phyloP scores from a whole-genome alignment of 2,113 vertebrate genomes.

The Prinia subflava region DNA sequence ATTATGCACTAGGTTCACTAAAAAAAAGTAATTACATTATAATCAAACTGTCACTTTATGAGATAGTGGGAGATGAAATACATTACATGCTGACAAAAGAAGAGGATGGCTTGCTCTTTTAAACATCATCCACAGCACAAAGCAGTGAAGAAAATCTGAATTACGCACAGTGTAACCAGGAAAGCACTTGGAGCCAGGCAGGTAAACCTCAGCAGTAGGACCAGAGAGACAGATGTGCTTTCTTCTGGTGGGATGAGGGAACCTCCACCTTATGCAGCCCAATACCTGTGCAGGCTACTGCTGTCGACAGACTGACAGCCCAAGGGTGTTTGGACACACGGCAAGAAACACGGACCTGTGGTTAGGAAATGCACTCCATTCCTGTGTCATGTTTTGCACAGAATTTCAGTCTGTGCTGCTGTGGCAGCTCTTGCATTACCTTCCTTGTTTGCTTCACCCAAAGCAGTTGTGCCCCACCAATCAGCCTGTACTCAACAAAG shows the following conservation, averaged over 20 bases:
- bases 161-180: background rate
- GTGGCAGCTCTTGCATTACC: background rate
- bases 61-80: constrained; percentile 65
- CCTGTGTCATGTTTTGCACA: fast-evolving
- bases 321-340: background rate
- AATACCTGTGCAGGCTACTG: fast-evolving
- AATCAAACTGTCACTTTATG: constrained; percentile 73
- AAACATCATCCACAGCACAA: background rate
- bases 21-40: constrained; percentile 75
- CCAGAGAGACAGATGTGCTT: background rate
- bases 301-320: background rate
- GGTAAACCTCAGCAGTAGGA: background rate
- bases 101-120: constrained; percentile 32
- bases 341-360: background rate
- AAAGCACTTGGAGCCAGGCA: background rate
- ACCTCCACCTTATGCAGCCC: background rate
- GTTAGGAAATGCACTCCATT: background rate
- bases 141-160: constrained; percentile 1
- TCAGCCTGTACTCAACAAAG: background rate
- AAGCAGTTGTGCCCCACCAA: background rate
- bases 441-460: fast-evolving
- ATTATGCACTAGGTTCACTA: constrained; percentile 57
- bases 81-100: constrained; percentile 50
- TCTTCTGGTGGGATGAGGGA: background rate
- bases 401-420: background rate